These are phyloP conservation scores for Cantharis rustica DNA, from an alignment of 2,888 invertebrate species.

Conservation along the genomic window DNA sequence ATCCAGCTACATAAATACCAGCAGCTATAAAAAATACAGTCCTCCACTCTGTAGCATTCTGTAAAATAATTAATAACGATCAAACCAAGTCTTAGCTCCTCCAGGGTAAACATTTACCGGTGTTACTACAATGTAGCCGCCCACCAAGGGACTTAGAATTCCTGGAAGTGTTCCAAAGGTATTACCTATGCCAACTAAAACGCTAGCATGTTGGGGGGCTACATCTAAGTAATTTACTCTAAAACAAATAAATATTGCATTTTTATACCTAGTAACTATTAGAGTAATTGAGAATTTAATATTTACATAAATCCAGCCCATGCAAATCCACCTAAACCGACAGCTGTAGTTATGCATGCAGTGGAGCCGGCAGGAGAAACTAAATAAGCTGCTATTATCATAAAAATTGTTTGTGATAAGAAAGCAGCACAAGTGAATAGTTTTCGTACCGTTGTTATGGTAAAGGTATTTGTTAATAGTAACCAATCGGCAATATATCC, in stretches of 20 bases:
- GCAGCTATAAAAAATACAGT: constrained; percentile 86
- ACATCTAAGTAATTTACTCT: constrained; percentile 87
- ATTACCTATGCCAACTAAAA: constrained; percentile 91
- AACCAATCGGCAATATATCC: constrained; percentile 86
- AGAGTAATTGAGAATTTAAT: too few species aligned
- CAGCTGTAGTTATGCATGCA: constrained; percentile 84
- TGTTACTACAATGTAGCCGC: constrained; percentile 76
- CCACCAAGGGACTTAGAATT: constrained; percentile 84
- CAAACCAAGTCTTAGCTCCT: neutral
- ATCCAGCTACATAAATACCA: constrained; percentile 79
- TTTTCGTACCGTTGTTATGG: constrained; percentile 74
- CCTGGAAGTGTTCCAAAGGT: constrained; percentile 91
- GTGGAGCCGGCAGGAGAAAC: constrained; percentile 70
- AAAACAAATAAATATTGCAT: constrained; percentile 24
- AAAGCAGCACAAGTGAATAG: constrained; percentile 76
- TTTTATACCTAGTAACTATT: too few species aligned
- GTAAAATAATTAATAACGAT: constrained; percentile 8
- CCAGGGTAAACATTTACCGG: constrained; percentile 60
- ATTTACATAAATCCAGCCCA: constrained; percentile 87
- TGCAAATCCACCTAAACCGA: constrained; percentile 89
- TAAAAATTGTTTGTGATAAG: constrained; percentile 80
- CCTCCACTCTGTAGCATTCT: constrained; percentile 70
- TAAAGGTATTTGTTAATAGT: constrained; percentile 65
- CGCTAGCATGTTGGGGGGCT: constrained; percentile 89
- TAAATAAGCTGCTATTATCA: constrained; percentile 80